A percentile compares a stretch with the other conserved stretches of the same genome.
Evolutionary conservation across 2,888 invertebrate genomes (phyloP).

Genomic region (Metalampra italica): DNA sequence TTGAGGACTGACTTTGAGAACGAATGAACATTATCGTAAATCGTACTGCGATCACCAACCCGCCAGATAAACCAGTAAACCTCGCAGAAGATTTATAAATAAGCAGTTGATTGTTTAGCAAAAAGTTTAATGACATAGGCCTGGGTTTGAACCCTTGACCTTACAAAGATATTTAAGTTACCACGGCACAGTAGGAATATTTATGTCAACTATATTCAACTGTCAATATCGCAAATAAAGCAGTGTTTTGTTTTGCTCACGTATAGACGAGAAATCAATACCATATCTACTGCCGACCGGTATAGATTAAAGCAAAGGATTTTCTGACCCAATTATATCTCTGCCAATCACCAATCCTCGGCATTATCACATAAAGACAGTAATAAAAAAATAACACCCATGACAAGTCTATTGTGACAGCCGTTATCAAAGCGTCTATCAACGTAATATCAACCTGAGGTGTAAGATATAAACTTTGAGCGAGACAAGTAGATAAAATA

Average conservation of each 20-base stretch:
- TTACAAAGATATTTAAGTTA: too few species aligned
- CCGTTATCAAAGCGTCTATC: constrained; percentile 51
- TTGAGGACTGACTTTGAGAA: too few species aligned
- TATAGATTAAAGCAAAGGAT: constrained; percentile 1
- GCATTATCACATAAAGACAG: constrained; percentile 33
- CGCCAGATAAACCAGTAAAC: too few species aligned
- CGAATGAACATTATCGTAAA: too few species aligned
- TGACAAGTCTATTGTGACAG: constrained; percentile 53
- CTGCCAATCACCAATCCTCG: constrained; percentile 21
- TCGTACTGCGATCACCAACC: too few species aligned
- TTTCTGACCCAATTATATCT: constrained; percentile 18
- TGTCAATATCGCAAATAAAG: too few species aligned
- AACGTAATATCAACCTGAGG: constrained; percentile 24
- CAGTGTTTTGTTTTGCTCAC: not conserved
- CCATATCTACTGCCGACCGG: not conserved
- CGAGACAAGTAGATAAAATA: not conserved
- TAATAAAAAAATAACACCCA: constrained; percentile 37
- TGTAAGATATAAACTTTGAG: constrained; percentile 15
- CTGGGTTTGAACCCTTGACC: too few species aligned
- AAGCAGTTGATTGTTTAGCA: too few species aligned
- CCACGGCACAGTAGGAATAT: too few species aligned
- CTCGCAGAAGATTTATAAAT: too few species aligned
- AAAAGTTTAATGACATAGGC: too few species aligned
- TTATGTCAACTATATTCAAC: too few species aligned
- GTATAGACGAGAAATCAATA: not conserved